Conservation (phyloP, 2,888 invertebrate species). For the Sminthurides aquaticus region DNA sequence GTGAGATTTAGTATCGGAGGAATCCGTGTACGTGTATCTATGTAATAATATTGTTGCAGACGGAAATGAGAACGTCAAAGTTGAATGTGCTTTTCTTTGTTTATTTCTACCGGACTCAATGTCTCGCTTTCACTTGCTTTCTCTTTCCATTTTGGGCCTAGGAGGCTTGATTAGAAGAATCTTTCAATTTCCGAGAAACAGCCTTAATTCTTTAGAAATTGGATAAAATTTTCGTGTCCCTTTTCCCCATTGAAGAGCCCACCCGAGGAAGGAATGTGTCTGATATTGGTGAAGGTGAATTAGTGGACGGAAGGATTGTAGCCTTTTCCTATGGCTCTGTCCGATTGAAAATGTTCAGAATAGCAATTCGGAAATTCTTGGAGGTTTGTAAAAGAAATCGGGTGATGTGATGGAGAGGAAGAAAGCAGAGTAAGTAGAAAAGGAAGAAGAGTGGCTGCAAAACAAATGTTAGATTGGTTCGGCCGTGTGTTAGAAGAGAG, state of each 20-base stretch:
- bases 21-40: too few species aligned
- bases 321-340: too few species aligned
- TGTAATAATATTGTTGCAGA: conserved; percentile 3
- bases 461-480: too few species aligned
- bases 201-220: not conserved
- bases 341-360: too few species aligned
- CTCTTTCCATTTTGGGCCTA: not conserved
- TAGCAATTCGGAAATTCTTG: too few species aligned
- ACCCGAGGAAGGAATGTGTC: not conserved
- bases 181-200: conserved; percentile 2
- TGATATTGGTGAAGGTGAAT: not conserved
- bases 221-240: not conserved
- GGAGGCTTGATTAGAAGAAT: conserved; percentile 2
- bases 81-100: conserved; percentile 3
- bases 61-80: conserved; percentile 10
- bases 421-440: too few species aligned
- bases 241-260: not conserved
- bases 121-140: not conserved
- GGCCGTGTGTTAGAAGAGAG: too few species aligned
- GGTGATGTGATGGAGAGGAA: too few species aligned
- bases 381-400: too few species aligned
- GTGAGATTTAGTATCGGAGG: not conserved
- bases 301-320: not conserved
- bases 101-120: not conserved
- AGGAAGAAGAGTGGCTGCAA: too few species aligned